These are phyloP conservation scores for Vannuccia rotundouncinata DNA, from an alignment of 2,888 invertebrate species.

Conservation along the genomic window DNA sequence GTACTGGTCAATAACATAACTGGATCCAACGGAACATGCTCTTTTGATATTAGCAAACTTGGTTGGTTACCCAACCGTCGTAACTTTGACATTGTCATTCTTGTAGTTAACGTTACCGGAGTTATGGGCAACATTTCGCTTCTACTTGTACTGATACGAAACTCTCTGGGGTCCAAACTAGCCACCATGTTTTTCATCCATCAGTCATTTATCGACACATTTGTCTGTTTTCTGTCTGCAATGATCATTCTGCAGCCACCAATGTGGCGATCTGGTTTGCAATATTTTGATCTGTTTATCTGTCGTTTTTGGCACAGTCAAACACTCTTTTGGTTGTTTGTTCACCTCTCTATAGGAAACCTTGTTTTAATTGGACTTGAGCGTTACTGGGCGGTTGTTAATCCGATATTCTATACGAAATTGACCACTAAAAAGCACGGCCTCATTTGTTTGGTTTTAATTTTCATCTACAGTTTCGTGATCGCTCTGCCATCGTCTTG, in stretches of 20 bases:
- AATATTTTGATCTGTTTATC: background rate
- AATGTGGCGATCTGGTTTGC: slow-evolving; percentile 3
- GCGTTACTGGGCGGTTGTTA: slow-evolving; percentile 32
- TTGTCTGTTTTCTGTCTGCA: slow-evolving; percentile 28
- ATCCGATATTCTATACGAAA: slow-evolving; percentile 19
- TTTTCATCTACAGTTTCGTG: background rate
- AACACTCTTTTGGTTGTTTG: slow-evolving; percentile 22
- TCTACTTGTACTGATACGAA: background rate
- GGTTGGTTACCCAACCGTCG: background rate
- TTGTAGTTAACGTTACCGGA: slow-evolving; percentile 25
- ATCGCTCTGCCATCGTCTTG: slow-evolving; percentile 23
- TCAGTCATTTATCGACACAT: slow-evolving; percentile 12
- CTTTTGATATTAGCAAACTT: no score
- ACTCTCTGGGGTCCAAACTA: background rate
- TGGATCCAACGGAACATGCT: no score
- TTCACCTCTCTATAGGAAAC: slow-evolving; percentile 31
- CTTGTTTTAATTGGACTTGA: slow-evolving; percentile 35
- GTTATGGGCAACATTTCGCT: slow-evolving; percentile 8
- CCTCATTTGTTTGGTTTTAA: background rate
- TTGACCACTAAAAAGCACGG: background rate
- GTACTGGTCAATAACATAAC: no score
- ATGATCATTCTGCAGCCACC: slow-evolving; percentile 20
- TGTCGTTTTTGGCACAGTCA: slow-evolving; percentile 37
- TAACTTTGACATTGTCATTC: background rate
- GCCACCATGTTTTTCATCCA: slow-evolving; percentile 28